Conservation (phyloP, 2,797 vertebrate genomes). For the Chrosomus eos region DNA sequence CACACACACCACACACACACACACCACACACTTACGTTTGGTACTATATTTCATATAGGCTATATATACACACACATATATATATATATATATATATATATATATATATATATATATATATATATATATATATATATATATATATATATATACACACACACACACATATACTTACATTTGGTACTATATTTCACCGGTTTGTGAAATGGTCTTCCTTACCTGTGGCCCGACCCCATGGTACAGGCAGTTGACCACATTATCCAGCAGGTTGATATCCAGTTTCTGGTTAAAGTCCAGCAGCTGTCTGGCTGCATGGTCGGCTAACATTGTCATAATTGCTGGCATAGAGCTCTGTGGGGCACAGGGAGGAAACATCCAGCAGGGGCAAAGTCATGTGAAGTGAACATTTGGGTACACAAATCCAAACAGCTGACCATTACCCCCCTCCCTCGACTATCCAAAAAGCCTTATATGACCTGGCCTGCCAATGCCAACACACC, state of each 20-base stretch:
- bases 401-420: conserved; percentile 54
- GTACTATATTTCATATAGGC: no score
- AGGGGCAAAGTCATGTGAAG: conserved; percentile 74
- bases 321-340: conserved; percentile 99
- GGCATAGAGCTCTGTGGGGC: conserved; percentile 98
- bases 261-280: conserved; percentile 99
- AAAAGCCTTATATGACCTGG: conserved; percentile 40
- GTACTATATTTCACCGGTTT: not conserved
- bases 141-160: accelerated
- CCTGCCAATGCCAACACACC: conserved; percentile 15
- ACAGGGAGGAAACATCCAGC: conserved; percentile 71
- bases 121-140: no score
- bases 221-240: conserved; percentile 98
- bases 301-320: conserved; percentile 99
- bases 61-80: no score
- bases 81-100: no score
- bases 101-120: no score
- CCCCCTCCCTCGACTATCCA: conserved; percentile 17
- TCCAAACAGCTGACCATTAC: conserved; percentile 72
- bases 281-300: conserved; percentile 99
- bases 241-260: conserved; percentile 99
- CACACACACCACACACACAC: no score
- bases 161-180: not conserved
- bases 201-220: conserved; percentile 80
- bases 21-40: no score